Evolutionary conservation across 2,113 vertebrate genomes (phyloP).

Genomic region (Promerops cafer): DNA sequence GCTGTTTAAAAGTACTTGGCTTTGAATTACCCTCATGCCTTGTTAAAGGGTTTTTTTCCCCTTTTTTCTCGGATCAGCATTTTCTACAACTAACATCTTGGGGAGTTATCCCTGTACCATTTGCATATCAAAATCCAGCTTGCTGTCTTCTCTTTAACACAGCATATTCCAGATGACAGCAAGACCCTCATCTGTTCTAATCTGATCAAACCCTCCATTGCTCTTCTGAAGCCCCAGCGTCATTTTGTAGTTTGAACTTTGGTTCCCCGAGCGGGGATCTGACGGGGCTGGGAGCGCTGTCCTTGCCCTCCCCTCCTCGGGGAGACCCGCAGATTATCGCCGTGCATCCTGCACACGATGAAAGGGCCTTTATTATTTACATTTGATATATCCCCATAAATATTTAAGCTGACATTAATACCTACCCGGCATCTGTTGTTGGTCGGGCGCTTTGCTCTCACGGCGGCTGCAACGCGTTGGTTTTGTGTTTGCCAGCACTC

Average conservation of each 20-base stretch:
- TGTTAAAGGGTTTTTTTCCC: slow-evolving; percentile 78
- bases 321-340: not conserved
- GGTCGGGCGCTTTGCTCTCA: not conserved
- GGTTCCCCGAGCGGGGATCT: slow-evolving; percentile 43
- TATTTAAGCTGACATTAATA: slow-evolving; percentile 55
- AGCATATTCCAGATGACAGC: slow-evolving; percentile 60
- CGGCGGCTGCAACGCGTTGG: not conserved
- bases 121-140: slow-evolving; percentile 79
- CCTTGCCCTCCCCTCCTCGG: not conserved
- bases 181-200: slow-evolving; percentile 62
- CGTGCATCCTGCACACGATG: not conserved
- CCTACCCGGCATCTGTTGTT: slow-evolving; percentile 22
- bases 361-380: slow-evolving; percentile 37
- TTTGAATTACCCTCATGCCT: slow-evolving; percentile 94
- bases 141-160: slow-evolving; percentile 52
- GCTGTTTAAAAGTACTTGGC: slow-evolving; percentile 91
- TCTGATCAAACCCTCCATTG: slow-evolving; percentile 45
- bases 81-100: slow-evolving; percentile 71
- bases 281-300: not conserved
- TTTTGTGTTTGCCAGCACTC: not conserved
- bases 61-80: slow-evolving; percentile 82
- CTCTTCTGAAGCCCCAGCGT: not conserved
- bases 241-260: slow-evolving; percentile 33
- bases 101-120: slow-evolving; percentile 62
- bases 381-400: slow-evolving; percentile 49